Evolutionary conservation across 37 sponge, comb jelly and placozoan species (phyloP), one percentile per base, ranked within the genome.

Genomic region (Eunapius fragilis): DNA sequence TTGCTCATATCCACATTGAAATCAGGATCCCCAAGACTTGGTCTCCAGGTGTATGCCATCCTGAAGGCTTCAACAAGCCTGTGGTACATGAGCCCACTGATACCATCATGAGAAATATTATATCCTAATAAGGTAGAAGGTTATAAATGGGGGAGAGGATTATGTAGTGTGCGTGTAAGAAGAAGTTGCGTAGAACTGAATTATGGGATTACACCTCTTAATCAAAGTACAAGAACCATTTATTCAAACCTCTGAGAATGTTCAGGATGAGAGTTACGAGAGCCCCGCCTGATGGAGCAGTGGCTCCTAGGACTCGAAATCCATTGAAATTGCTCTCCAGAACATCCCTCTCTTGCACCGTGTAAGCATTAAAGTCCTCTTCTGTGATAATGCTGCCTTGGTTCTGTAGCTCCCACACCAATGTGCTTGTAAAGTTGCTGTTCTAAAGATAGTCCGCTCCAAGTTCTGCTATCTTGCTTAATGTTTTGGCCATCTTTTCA

Each of bases 41-140:
- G 30, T 14, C 93, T 37, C 37, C 70, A 69, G 35, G 93, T 83
- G 58, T 82, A 93, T 25, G 87, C 87, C 70, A 90, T 82, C 45
- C 86, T 90, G 76, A 85, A 81, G 25, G 93, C 87, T 68, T 93
- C 93, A 19, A 89, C 70, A 26, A 93, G 80, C 28, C 74, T 26
- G 84, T 86, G 90, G 34, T 82, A 89, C 38, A 77, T 33, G 76
- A 67, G 73, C 14, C 84, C 82, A 38, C 70, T 37, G 25, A 30
- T 25, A 25, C 24, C 31, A 14, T 31, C n/a, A n/a, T n/a, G 19
- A 22, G 58, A 22, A 31, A 28, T 84, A 25, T 36, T 25, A 75
- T 84, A 84, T 17, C 85, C 85, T 84, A 68, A 6, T 3, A n/a
- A n/a, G 3, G 74, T 68, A 48, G 79, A 14, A 25, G 67, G 36